Base-by-base conservation (phyloP, 2,797 vertebrate genomes). In the Platalea minor region DNA sequence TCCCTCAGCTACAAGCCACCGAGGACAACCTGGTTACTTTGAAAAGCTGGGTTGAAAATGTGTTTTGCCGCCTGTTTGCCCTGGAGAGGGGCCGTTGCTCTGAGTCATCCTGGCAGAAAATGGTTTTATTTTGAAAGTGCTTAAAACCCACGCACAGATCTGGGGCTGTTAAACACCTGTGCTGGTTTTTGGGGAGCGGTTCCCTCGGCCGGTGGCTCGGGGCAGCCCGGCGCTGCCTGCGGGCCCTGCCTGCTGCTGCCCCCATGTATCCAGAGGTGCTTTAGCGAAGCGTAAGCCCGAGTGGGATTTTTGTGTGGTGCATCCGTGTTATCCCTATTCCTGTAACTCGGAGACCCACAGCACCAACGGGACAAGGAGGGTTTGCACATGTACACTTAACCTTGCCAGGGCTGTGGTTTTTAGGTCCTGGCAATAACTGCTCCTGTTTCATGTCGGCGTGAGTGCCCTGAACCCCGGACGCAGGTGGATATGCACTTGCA, bases 371-470 rank as follows among this genome's bases (percentile, higher is more conserved):
- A 53, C 7, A 14, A 5, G 61, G 67, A 53, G 11, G 23, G 6
- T 6, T 79, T 76, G 37, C 35, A 51, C 6, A 1, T 25, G 14
- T 20, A 41, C 3, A 1, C 53, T 53, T 37, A 15, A 46, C 46
- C 11, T 56, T 51, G 5, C 41, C 45, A 26, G 50, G 20, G 64
- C 63, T 39, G 48, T 12, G 64, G 45, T 0, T 3, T 61, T 53
- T 5, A 21, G 24, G 33, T 79, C 25, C 65, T 63, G 75, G 86
- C 46, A 45, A 15, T n/a, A n/a, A 57, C 6, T 78, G 16, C 17
- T 70, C 56, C 51, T 16, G 31, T 15, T 70, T 35, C 7, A 4
- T 1, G 0, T 8, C 4, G 23, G 18, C 3, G 1, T 37, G 15
- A 9, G 17, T 20, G 50, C 28, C 25, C 51, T 16, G 50, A 51